Conservation (phyloP, 1,140 invertebrate species). For the Frieseomelitta varia region DNA sequence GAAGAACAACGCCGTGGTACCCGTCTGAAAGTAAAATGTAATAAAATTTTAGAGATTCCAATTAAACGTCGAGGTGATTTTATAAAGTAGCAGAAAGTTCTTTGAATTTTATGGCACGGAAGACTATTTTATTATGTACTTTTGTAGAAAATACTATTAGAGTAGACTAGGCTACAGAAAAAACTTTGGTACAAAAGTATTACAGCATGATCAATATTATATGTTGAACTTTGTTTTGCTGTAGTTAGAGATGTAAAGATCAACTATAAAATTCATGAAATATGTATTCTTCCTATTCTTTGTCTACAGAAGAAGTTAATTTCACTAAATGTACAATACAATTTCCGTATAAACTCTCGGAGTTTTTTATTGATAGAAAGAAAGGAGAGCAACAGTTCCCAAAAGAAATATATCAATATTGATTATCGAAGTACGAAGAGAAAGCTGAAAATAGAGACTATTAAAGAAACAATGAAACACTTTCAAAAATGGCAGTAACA, state of each 20-base stretch:
- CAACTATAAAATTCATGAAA: not conserved
- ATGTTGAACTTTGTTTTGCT: not conserved
- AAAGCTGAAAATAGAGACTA: not conserved
- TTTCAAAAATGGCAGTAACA: not conserved
- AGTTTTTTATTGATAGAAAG: too few species aligned
- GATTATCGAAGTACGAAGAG: constrained; percentile 1
- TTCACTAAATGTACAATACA: not conserved
- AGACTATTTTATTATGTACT: not conserved
- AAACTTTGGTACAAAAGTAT: not conserved
- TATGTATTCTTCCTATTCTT: not conserved
- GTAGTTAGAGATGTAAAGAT: not conserved
- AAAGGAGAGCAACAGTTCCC: not conserved
- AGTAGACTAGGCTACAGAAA: not conserved
- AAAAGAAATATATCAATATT: not conserved
- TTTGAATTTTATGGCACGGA: not conserved
- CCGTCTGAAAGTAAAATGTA: constrained; percentile 86
- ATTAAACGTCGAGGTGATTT: not conserved
- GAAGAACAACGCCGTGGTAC: constrained; percentile 95
- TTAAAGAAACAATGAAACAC: constrained; percentile 1
- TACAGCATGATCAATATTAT: not conserved
- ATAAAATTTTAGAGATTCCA: not conserved
- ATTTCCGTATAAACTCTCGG: not conserved
- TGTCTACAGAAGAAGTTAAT: not conserved
- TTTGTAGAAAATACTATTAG: not conserved
- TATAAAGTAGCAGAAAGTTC: not conserved